Percentiles rank a stretch among this genome's conserved stretches.
Evolutionary conservation across 2,797 vertebrate genomes (phyloP).

Genomic region (Crenichthys baileyi): DNA sequence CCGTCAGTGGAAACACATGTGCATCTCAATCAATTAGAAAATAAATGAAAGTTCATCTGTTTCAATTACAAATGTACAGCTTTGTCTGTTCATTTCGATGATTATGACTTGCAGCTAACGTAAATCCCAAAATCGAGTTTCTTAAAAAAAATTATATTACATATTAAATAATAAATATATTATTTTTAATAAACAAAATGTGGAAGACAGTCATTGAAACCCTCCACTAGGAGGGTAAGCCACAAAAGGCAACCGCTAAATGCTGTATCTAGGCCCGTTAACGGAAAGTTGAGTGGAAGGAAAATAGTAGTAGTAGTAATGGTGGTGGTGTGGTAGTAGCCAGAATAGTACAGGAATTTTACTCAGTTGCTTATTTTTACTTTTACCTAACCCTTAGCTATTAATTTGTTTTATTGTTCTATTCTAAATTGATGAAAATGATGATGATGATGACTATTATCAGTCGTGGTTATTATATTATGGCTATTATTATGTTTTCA

Average conservation of each 20-base stretch:
- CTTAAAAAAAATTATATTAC: neutral
- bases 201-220: neutral
- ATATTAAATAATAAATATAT: neutral
- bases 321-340: too few species aligned
- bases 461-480: neutral
- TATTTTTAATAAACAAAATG: neutral
- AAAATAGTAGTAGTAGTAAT: neutral
- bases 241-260: neutral
- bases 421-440: neutral
- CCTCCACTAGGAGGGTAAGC: neutral
- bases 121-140: neutral
- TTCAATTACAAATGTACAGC: neutral
- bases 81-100: neutral
- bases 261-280: neutral
- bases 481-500: neutral
- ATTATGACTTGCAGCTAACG: neutral
- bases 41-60: neutral
- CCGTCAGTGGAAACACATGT: neutral
- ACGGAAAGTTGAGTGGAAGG: neutral
- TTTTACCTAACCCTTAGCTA: too few species aligned
- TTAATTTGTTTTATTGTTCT: neutral
- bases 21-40: neutral
- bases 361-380: neutral
- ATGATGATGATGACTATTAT: too few species aligned
- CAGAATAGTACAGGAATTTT: neutral